Conservation (phyloP, 2,113 vertebrate genomes). For the Phoenicopterus ruber region DNA sequence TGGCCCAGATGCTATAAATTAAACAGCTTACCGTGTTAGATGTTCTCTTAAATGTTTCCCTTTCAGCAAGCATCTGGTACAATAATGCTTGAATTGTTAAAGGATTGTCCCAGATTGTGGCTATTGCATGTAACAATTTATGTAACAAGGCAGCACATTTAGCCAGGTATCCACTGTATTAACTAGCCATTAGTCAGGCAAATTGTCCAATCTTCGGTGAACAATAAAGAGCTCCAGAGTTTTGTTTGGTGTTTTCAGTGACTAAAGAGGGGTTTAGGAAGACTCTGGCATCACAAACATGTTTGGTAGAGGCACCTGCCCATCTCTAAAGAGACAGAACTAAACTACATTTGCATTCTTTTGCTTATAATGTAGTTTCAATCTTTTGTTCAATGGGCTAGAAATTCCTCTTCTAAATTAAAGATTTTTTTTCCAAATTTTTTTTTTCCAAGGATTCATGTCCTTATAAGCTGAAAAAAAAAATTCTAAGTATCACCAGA, state of each 20-base stretch:
- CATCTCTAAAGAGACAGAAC: background rate
- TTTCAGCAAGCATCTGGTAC: background rate
- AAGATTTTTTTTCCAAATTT: background rate
- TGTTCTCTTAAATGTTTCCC: background rate
- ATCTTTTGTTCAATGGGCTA: background rate
- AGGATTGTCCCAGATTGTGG: background rate
- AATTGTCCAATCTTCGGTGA: background rate
- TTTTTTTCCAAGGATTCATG: background rate
- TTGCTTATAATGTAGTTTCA: background rate
- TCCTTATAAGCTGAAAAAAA: background rate
- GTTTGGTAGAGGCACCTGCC: background rate
- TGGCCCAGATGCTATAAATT: background rate
- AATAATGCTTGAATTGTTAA: background rate
- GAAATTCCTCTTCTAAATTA: background rate
- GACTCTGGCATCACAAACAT: background rate
- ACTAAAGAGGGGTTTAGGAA: background rate
- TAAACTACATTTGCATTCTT: background rate
- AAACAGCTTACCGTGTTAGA: background rate
- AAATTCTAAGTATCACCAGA: background rate
- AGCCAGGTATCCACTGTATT: background rate
- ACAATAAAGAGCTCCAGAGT: background rate
- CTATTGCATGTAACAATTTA: background rate
- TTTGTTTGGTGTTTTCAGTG: background rate
- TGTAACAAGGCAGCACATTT: background rate
- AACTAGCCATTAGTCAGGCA: background rate